A percentile compares a stretch with the other conserved stretches of the same genome.
Conservation (phyloP, 1,140 invertebrate species). For the Drosophila chauvacae region DNA sequence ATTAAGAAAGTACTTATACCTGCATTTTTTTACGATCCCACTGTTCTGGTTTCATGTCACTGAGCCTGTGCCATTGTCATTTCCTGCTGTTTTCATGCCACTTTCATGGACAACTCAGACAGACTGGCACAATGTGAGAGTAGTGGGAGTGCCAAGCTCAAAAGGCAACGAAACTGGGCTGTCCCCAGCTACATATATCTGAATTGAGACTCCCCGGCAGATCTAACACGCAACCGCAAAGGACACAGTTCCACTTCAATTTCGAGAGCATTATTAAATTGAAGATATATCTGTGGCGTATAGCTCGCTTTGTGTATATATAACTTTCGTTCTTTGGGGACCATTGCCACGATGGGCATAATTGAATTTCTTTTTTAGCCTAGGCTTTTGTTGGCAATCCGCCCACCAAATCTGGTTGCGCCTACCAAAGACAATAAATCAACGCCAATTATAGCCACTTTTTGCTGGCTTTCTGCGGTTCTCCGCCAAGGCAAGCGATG, state of each 20-base stretch:
- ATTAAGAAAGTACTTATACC: no score
- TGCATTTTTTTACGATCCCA: slow-evolving; percentile 4
- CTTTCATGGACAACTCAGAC: slow-evolving; percentile 59
- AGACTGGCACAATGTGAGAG: slow-evolving; percentile 33
- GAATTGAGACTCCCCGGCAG: slow-evolving; percentile 24
- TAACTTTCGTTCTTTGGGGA: slow-evolving; percentile 3
- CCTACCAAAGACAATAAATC: slow-evolving; percentile 74
- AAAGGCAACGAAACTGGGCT: slow-evolving; percentile 31
- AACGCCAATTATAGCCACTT: slow-evolving; percentile 71
- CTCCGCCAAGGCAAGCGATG: slow-evolving; percentile 41
- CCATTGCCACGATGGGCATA: slow-evolving; percentile 20
- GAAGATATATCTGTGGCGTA: slow-evolving; percentile 29
- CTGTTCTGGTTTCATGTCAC: slow-evolving; percentile 41
- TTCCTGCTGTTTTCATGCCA: slow-evolving; percentile 65
- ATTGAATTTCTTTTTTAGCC: slow-evolving; percentile 67
- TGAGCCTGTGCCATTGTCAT: slow-evolving; percentile 50
- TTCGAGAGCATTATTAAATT: slow-evolving; percentile 63
- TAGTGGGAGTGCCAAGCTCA: slow-evolving; percentile 55
- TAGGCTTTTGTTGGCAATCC: slow-evolving; percentile 25
- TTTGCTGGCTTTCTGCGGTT: slow-evolving; percentile 9
- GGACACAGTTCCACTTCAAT: slow-evolving; percentile 48
- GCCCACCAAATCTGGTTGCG: slow-evolving; percentile 54
- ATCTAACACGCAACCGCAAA: slow-evolving; percentile 52
- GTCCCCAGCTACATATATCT: slow-evolving; percentile 19
- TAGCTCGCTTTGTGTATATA: slow-evolving; percentile 5